phyloP scores from a whole-genome alignment of 2,888 invertebrate genomes.

The Orchesella flavescens region DNA sequence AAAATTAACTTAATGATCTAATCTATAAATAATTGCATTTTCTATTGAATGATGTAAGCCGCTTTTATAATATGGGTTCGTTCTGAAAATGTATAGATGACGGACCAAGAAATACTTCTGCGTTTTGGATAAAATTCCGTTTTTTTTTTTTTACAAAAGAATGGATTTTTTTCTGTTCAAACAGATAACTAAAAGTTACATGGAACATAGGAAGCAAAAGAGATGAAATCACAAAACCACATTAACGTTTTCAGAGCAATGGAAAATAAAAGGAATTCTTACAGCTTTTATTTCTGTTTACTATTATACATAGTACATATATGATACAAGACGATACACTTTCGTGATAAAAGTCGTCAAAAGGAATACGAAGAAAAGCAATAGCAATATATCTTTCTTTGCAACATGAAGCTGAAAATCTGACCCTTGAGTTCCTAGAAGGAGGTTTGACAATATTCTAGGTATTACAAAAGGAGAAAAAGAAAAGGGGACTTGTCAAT shows the following conservation, averaged over 20 bases:
- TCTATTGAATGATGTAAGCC: too few species aligned
- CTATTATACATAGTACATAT: neutral
- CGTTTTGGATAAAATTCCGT: too few species aligned
- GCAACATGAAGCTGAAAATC: constrained; percentile 3
- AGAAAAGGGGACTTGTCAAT: constrained; percentile 25
- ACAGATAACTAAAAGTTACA: neutral
- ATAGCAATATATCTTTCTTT: neutral
- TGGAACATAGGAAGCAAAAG: neutral
- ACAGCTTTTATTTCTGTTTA: neutral
- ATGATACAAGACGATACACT: neutral
- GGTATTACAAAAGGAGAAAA: constrained; percentile 44
- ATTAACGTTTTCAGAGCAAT: neutral
- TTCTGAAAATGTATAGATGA: too few species aligned
- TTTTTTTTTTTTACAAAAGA: too few species aligned
- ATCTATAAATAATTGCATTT: too few species aligned
- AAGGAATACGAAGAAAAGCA: neutral
- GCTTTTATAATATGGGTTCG: too few species aligned
- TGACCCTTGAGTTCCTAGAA: constrained; percentile 49
- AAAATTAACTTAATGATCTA: too few species aligned
- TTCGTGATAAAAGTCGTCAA: neutral
- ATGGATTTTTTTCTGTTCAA: too few species aligned
- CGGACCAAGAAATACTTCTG: too few species aligned
- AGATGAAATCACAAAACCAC: neutral
- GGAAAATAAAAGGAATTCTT: neutral
- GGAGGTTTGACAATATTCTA: constrained; percentile 41